These are phyloP conservation scores for Tachysurus fulvidraco DNA, from an alignment of 2,113 vertebrate genomes.

Conservation along the genomic window DNA sequence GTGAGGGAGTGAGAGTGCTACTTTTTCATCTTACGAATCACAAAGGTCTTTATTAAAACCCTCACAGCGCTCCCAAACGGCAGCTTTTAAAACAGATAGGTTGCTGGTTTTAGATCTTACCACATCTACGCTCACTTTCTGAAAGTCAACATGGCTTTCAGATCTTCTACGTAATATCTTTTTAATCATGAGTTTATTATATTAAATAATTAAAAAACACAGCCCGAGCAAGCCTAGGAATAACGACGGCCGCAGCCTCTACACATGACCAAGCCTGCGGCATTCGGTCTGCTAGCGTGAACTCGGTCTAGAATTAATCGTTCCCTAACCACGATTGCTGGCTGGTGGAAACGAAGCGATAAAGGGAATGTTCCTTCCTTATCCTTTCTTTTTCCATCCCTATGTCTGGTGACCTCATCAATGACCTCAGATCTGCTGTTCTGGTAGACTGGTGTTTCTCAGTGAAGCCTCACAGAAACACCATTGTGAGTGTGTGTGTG, in stretches of 20 bases:
- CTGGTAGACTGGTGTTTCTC: conserved; percentile 47
- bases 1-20: no score
- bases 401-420: neutral
- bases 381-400: conserved; percentile 10
- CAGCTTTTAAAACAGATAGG: neutral
- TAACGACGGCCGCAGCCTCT: neutral
- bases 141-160: neutral
- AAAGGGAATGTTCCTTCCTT: neutral
- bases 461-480: conserved; percentile 36
- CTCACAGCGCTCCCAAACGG: neutral
- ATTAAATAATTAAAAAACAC: neutral
- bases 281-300: neutral
- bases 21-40: neutral
- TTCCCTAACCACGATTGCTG: neutral
- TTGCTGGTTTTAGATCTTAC: neutral
- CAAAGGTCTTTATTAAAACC: neutral
- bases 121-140: neutral
- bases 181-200: neutral
- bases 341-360: conserved; percentile 18
- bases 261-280: neutral
- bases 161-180: neutral
- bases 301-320: neutral
- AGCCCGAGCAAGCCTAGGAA: neutral
- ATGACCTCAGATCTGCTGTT: conserved; percentile 52
- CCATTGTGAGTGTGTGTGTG: conserved; percentile 41